phyloP scores from a whole-genome alignment of 2,113 vertebrate species.

The Atherinomorus stipes region DNA sequence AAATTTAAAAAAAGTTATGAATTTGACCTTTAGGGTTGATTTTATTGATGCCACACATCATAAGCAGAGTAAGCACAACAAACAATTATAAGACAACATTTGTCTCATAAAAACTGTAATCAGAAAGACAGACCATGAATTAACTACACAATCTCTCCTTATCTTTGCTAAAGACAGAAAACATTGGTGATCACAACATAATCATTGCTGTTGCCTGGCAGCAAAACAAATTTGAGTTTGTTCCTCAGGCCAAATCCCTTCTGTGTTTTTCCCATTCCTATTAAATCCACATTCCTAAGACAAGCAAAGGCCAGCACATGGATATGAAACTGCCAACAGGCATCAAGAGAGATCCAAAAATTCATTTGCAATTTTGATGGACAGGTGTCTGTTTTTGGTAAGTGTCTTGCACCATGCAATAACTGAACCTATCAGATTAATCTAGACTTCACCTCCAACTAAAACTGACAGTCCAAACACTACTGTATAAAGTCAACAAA shows the following conservation, averaged over 20 bases:
- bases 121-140: not conserved
- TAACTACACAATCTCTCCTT: slow-evolving; percentile 1
- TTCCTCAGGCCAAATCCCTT: slow-evolving; percentile 49
- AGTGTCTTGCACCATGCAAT: not conserved
- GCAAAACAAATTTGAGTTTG: slow-evolving; percentile 37
- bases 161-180: slow-evolving; percentile 6
- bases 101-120: not conserved
- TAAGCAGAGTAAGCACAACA: not conserved
- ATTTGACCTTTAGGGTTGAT: not conserved
- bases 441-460: not conserved
- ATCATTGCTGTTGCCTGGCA: slow-evolving; percentile 47
- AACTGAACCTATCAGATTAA: slow-evolving; percentile 15
- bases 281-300: slow-evolving; percentile 65
- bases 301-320: slow-evolving; percentile 59
- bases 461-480: not conserved
- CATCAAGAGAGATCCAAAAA: slow-evolving; percentile 18
- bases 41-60: not conserved
- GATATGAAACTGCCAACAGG: slow-evolving; percentile 33
- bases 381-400: slow-evolving; percentile 43
- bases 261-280: slow-evolving; percentile 53
- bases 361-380: slow-evolving; percentile 16
- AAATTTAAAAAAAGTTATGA: too few species aligned
- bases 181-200: slow-evolving; percentile 43
- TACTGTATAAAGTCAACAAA: not conserved
- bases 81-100: slow-evolving; percentile 4